These are phyloP conservation scores for Lacerta agilis DNA, from an alignment of 2,797 vertebrate species.

Conservation along the genomic window DNA sequence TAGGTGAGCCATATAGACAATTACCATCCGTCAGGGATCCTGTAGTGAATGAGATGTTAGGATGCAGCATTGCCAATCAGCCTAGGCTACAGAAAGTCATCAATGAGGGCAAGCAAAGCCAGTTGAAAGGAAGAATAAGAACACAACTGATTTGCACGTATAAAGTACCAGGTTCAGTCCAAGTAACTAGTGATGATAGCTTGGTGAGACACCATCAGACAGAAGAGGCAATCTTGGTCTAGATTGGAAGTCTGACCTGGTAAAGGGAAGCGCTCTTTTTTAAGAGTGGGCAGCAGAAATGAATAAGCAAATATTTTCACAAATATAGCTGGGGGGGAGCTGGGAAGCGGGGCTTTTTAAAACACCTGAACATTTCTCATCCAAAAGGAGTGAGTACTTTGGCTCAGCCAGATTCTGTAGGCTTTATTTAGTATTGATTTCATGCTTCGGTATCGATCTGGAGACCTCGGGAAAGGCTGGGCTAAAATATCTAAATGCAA, in stretches of 20 bases:
- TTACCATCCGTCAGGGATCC: neutral
- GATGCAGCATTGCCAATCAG: neutral
- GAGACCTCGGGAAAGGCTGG: neutral
- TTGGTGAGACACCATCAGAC: neutral
- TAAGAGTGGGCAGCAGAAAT: neutral
- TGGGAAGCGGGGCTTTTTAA: neutral
- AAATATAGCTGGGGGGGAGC: neutral
- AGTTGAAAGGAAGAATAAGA: neutral
- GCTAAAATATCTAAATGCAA: slow-evolving; percentile 6
- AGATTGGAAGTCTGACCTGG: neutral
- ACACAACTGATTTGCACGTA: neutral
- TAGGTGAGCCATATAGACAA: neutral
- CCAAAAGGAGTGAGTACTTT: slow-evolving; percentile 7
- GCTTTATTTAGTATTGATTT: slow-evolving; percentile 17
- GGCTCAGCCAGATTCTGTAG: neutral
- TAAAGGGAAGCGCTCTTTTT: neutral
- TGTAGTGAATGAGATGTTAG: neutral
- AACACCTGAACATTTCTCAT: neutral
- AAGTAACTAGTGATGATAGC: neutral
- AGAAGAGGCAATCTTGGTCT: neutral
- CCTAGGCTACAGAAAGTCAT: neutral
- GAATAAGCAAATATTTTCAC: neutral
- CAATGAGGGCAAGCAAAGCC: neutral
- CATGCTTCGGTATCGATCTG: slow-evolving; percentile 5
- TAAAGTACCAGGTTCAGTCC: neutral